A percentile compares a stretch with the other conserved stretches of the same genome.
phyloP scores from a whole-genome alignment of 2,113 vertebrate species.

The Pimephales promelas region DNA sequence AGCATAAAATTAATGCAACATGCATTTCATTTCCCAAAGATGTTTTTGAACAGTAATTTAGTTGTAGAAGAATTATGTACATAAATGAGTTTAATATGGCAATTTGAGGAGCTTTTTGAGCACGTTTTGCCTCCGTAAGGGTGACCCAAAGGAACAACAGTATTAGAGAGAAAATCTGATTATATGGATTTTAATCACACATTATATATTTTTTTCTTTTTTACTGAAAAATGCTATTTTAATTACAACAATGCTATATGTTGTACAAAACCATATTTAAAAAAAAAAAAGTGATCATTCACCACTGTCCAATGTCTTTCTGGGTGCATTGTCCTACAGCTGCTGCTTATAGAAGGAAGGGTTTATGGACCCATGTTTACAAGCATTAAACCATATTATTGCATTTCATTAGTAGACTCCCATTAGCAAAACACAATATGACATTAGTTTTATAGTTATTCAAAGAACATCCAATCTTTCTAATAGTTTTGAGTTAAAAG shows the following conservation, averaged over 20 bases:
- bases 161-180: not conserved
- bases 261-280: not conserved
- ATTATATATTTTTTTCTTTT: not conserved
- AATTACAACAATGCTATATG: not conserved
- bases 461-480: not conserved
- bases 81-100: not conserved
- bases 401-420: not conserved
- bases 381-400: not conserved
- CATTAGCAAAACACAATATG: not conserved
- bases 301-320: no score
- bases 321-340: no score
- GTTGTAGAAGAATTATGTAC: not conserved
- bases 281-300: not conserved
- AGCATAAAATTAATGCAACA: no score
- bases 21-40: no score
- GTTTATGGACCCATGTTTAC: not conserved
- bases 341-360: not conserved
- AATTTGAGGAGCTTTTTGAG: constrained; percentile 28
- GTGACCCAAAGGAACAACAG: not conserved
- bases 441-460: not conserved
- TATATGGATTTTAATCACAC: not conserved
- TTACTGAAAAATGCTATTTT: not conserved
- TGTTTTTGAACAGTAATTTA: not conserved
- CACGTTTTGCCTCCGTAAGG: constrained; percentile 1
- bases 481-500: not conserved